Evolutionary conservation across 1,140 invertebrate genomes (phyloP).

Genomic region (Melipona quadrifasciata): DNA sequence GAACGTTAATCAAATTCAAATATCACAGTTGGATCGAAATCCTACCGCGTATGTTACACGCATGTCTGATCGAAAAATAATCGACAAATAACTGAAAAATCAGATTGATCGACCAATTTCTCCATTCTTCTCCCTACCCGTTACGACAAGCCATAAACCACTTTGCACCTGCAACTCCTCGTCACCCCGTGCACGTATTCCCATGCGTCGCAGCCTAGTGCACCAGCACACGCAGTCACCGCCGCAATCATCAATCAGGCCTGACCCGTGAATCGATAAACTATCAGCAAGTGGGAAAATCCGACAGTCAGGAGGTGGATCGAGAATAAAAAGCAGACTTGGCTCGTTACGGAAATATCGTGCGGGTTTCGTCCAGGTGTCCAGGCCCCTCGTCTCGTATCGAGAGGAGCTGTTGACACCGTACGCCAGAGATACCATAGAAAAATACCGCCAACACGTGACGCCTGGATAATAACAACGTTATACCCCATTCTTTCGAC

Average conservation of each 20-base stretch:
- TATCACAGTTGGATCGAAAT: no score
- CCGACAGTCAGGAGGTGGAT: conserved; percentile 42
- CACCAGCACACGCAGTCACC: neutral
- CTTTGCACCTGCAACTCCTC: conserved; percentile 8
- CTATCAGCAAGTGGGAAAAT: conserved; percentile 41
- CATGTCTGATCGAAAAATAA: no score
- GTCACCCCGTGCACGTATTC: conserved; percentile 2
- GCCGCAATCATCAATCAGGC: conserved; percentile 5
- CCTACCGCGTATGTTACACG: no score
- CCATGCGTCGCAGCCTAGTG: conserved; percentile 13
- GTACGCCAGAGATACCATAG: conserved; percentile 54
- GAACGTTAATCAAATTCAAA: neutral
- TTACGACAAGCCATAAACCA: neutral
- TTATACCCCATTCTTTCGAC: conserved; percentile 46
- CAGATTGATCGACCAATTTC: neutral
- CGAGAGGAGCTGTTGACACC: neutral
- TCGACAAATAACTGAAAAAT: neutral
- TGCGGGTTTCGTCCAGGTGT: conserved; percentile 43
- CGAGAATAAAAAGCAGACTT: conserved; percentile 48
- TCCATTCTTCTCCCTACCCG: neutral
- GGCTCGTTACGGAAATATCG: conserved; percentile 60
- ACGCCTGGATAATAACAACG: conserved; percentile 61
- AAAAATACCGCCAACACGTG: conserved; percentile 63
- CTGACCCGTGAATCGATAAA: conserved; percentile 18
- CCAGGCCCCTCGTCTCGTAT: conserved; percentile 33